Conservation (phyloP, 1,140 invertebrate genomes). For the Heliconius hewitsoni region DNA sequence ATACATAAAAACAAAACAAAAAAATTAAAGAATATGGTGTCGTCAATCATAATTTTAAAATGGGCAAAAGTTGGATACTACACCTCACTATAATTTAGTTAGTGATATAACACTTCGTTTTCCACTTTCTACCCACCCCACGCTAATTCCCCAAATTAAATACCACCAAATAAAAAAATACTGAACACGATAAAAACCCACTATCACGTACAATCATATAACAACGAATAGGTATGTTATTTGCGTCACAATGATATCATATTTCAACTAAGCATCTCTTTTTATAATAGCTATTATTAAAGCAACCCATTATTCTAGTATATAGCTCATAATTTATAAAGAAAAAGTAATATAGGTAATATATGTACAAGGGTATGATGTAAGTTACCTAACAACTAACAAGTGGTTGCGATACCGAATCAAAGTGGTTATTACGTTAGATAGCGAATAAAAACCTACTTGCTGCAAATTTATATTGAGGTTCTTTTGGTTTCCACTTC, state of each 20-base stretch:
- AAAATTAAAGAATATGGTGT: background rate
- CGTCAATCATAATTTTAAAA: no score
- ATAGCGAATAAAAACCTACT: background rate
- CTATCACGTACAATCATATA: no score
- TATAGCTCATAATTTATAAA: background rate
- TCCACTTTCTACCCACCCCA: background rate
- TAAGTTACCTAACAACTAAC: constrained; percentile 5
- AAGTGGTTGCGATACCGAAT: background rate
- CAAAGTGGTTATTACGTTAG: background rate
- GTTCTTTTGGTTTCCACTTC: no score
- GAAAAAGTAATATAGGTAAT: constrained; percentile 2
- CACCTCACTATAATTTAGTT: no score
- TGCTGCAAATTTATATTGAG: background rate
- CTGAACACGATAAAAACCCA: no score
- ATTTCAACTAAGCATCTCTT: background rate
- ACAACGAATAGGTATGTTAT: background rate
- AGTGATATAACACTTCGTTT: background rate
- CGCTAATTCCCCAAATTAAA: no score
- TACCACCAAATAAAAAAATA: no score
- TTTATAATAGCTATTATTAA: background rate
- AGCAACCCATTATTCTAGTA: background rate
- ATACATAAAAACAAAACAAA: background rate
- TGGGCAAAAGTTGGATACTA: no score
- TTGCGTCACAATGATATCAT: background rate
- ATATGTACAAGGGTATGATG: background rate